These are phyloP conservation scores for Eudasyphora cyanicolor DNA, from an alignment of 2,888 invertebrate genomes.

Conservation along the genomic window DNA sequence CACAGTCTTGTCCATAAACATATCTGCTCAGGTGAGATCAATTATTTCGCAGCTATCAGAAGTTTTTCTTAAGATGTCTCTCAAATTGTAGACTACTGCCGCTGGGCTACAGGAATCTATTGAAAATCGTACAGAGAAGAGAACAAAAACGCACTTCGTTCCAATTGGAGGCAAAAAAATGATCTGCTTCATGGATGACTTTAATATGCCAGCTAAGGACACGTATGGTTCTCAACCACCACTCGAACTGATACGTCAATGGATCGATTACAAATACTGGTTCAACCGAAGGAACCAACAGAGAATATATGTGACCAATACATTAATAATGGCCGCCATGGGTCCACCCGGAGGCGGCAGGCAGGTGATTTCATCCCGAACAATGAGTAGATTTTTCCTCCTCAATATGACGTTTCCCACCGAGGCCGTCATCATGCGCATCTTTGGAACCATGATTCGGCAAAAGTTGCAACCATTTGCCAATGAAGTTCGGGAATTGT, in stretches of 20 bases:
- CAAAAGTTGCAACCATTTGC: slow-evolving; percentile 90
- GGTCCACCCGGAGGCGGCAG: slow-evolving; percentile 94
- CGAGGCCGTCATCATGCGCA: slow-evolving; percentile 87
- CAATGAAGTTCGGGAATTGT: slow-evolving; percentile 87
- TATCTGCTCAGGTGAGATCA: slow-evolving; percentile 87
- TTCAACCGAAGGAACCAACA: slow-evolving; percentile 90
- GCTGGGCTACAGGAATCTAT: slow-evolving; percentile 91
- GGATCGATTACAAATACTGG: slow-evolving; percentile 95
- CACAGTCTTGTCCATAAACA: slow-evolving; percentile 88
- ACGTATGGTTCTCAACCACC: slow-evolving; percentile 94
- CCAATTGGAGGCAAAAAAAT: slow-evolving; percentile 91
- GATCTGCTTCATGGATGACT: slow-evolving; percentile 94
- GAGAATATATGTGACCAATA: slow-evolving; percentile 88
- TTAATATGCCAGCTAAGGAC: slow-evolving; percentile 96
- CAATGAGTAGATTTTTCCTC: slow-evolving; percentile 88
- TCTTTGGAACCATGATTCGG: slow-evolving; percentile 91
- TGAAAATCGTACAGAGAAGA: slow-evolving; percentile 92
- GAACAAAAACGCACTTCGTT: slow-evolving; percentile 91
- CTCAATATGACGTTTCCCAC: slow-evolving; percentile 91
- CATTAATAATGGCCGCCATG: slow-evolving; percentile 90
- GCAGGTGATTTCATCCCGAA: slow-evolving; percentile 88
- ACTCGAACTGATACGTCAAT: slow-evolving; percentile 90
- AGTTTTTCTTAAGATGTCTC: neutral
- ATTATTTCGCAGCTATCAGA: too few species aligned
- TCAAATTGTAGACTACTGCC: slow-evolving; percentile 85